Percentiles rank a stretch among this genome's conserved stretches.
Evolutionary conservation across 1,140 invertebrate genomes (phyloP).

Genomic region (Halotydeus destructor): DNA sequence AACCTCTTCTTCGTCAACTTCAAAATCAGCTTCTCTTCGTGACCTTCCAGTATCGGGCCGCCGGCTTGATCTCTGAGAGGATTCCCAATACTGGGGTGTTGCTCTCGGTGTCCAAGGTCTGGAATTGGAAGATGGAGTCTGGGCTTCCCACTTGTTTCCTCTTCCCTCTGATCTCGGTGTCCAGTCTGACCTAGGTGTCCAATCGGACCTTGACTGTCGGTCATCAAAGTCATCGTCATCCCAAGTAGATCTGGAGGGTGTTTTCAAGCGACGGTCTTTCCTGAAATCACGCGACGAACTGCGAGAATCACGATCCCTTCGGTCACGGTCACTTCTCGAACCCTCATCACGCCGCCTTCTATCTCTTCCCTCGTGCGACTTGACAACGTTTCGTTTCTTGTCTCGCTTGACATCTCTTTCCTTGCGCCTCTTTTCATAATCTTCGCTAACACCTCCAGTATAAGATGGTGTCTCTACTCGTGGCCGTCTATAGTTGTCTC

Average conservation of each 20-base stretch:
- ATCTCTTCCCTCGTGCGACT: too few species aligned
- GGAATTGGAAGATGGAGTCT: neutral
- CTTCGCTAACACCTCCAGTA: constrained; percentile 64
- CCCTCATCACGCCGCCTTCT: constrained; percentile 10
- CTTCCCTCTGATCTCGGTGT: constrained; percentile 10
- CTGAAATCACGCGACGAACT: constrained; percentile 1
- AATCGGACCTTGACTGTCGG: constrained; percentile 7
- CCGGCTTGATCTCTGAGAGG: too few species aligned
- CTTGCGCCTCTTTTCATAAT: constrained; percentile 46
- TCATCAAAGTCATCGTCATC: constrained; percentile 42
- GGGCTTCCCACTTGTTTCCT: constrained; percentile 7
- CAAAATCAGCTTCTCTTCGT: constrained; percentile 17
- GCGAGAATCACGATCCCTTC: constrained; percentile 17
- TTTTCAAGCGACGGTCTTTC: constrained; percentile 13
- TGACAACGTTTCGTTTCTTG: constrained; percentile 23
- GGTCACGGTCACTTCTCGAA: constrained; percentile 17
- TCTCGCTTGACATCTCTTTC: constrained; percentile 28
- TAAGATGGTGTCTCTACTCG: constrained; percentile 76
- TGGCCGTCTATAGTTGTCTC: constrained; percentile 42
- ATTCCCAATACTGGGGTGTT: constrained; percentile 6
- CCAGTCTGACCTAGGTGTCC: constrained; percentile 1
- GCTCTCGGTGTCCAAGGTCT: neutral
- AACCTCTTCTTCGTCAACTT: constrained; percentile 60
- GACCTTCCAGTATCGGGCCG: constrained; percentile 8
- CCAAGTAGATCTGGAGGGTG: constrained; percentile 48